Evolutionary conservation across 1,140 invertebrate species (phyloP), one percentile per base, ranked within the genome.

Genomic region (Rhynchophorus ferrugineus): DNA sequence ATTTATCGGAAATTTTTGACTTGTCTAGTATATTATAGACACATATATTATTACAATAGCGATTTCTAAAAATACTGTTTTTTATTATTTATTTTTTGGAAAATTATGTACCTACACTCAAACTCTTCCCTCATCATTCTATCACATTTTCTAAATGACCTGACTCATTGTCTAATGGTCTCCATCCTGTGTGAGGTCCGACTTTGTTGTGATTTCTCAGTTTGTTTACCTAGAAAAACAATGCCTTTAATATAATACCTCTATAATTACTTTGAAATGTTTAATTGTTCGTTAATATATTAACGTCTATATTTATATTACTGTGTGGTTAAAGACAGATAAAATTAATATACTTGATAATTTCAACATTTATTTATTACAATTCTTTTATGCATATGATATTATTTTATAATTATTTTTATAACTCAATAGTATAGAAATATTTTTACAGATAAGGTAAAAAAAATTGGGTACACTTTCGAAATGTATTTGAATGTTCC

Each of bases 71-170:
- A 29, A 29, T 29, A 29, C 24, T 29, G 24, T 29, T 29, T 29
- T 29, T 29, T 29, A 5, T 29, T 29, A 29, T 29, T 29, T 29
- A 6, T 29, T 6, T 29, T 29, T 29, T 29, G 24, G 24, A 29
- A 29, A 29, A 29, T 29, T 29, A 29, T 29, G 24, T 29, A 29
- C 24, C 24, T 5, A 29, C 24, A 29, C 11, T 29, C 24, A 29
- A 29, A 29, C 11, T 29, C 19, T 44, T 44, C 22, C 37, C 37
- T 39, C 37, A n/a, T 17, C 3, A 17, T n/a, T 39, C 37, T 39
- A 39, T 39, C 37, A 39, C 37, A 39, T 17, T 39, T 39, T 17
- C 37, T 39, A 39, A 39, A 39, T 39, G 37, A 17, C 37, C 16
- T 17, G 37, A 17, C 34, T 17, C 37, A 8, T 39, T 16, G 3